Percentiles rank a stretch among this genome's conserved stretches.
Evolutionary conservation across 2,797 vertebrate species (phyloP).

Genomic region (Pangasius macronema): DNA sequence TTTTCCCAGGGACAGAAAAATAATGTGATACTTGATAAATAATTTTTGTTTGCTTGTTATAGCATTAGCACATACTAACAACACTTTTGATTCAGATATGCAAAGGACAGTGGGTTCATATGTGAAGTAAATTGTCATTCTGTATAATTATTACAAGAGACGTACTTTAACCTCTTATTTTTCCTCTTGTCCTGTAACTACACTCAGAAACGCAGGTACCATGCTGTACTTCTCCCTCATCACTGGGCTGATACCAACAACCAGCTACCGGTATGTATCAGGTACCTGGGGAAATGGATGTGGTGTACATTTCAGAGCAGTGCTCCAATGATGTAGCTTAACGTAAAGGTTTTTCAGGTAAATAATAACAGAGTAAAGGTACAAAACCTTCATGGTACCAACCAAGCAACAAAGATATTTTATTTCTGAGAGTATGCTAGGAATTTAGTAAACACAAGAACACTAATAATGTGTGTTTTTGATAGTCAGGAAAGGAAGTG

Average conservation of each 20-base stretch:
- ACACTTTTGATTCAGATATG: background rate
- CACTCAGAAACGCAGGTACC: background rate
- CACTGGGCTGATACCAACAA: background rate
- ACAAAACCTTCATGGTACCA: background rate
- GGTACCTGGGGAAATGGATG: background rate
- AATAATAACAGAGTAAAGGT: background rate
- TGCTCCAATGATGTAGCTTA: background rate
- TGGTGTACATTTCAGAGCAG: background rate
- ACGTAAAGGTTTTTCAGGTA: background rate
- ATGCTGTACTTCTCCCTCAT: background rate
- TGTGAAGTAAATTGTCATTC: background rate
- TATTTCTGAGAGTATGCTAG: background rate
- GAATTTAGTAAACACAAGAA: background rate
- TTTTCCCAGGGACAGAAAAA: background rate
- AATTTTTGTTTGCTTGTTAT: background rate
- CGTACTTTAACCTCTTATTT: background rate
- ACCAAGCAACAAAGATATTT: background rate
- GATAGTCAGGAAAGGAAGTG: background rate
- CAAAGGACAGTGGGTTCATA: background rate
- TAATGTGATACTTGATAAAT: no score
- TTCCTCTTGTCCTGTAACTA: background rate
- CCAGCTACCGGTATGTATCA: background rate
- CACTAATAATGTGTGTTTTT: background rate
- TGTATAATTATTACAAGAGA: background rate
- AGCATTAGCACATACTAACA: background rate